These are phyloP conservation scores for Agrochola macilenta DNA, from an alignment of 2,888 invertebrate species.

Conservation along the genomic window DNA sequence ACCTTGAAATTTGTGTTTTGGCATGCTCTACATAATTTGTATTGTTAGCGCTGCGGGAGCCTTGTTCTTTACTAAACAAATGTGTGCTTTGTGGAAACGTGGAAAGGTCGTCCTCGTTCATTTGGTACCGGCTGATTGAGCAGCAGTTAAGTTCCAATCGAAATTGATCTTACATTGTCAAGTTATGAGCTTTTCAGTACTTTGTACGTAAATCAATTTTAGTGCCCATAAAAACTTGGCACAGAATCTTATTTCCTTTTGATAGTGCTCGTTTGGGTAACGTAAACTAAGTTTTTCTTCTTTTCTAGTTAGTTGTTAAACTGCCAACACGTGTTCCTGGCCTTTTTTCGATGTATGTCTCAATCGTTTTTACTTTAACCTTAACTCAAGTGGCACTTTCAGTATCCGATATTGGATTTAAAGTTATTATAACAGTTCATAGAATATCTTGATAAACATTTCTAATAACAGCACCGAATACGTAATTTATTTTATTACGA, in stretches of 20 bases:
- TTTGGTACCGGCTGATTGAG: slow-evolving; percentile 3
- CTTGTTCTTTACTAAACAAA: slow-evolving; percentile 58
- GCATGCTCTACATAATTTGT: slow-evolving; percentile 66
- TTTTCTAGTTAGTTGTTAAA: slow-evolving; percentile 18
- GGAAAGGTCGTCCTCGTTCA: slow-evolving; percentile 51
- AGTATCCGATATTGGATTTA: slow-evolving; percentile 1
- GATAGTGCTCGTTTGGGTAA: slow-evolving; percentile 17
- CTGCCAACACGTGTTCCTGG: slow-evolving; percentile 17
- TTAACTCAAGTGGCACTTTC: background rate
- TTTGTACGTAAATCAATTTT: slow-evolving; percentile 32
- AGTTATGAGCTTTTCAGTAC: slow-evolving; percentile 26
- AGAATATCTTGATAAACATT: background rate
- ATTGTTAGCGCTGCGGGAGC: slow-evolving; percentile 55
- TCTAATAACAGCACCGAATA: background rate
- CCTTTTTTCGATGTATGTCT: background rate
- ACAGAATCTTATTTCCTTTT: slow-evolving; percentile 28
- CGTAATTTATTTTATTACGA: background rate
- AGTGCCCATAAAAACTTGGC: slow-evolving; percentile 42
- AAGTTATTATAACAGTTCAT: background rate
- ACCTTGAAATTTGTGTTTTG: slow-evolving; percentile 62
- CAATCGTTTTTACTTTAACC: background rate
- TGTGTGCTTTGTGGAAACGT: slow-evolving; percentile 45
- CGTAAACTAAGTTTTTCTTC: slow-evolving; percentile 4
- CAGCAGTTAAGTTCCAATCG: background rate
- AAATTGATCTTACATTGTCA: slow-evolving; percentile 20